A percentile compares a stretch with the other conserved stretches of the same genome.
These are phyloP conservation scores for Octodon degus DNA, from an alignment of 2,113 vertebrate species.

Conservation along the genomic window DNA sequence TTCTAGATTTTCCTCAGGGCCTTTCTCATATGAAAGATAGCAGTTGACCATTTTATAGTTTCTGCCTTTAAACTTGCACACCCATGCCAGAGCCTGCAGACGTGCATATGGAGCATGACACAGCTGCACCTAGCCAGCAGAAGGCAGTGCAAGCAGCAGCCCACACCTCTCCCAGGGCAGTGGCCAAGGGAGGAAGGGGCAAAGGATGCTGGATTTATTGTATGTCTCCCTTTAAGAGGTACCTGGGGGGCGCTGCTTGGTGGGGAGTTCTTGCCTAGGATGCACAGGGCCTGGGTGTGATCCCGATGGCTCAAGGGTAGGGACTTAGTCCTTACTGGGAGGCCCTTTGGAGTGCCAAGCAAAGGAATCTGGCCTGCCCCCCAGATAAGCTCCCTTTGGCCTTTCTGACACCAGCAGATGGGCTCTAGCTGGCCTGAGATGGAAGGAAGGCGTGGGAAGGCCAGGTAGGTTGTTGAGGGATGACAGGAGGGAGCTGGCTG, in stretches of 20 bases:
- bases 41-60: neutral
- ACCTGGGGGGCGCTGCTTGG: neutral
- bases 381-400: neutral
- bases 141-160: neutral
- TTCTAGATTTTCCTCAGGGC: neutral
- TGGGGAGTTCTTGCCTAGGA: neutral
- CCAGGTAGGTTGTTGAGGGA: neutral
- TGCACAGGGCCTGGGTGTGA: neutral
- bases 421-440: neutral
- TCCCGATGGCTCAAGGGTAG: no score
- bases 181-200: neutral
- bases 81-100: neutral
- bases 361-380: neutral
- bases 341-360: neutral
- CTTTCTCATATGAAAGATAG: neutral
- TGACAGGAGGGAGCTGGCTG: neutral
- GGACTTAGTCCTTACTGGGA: neutral
- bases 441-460: neutral
- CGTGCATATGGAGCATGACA: neutral
- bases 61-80: conserved; percentile 21
- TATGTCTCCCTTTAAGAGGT: neutral
- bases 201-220: neutral
- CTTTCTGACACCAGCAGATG: neutral
- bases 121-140: neutral
- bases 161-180: neutral